Conservation (phyloP, 2,888 invertebrate species). For the Parapristionchus giblindavisi region DNA sequence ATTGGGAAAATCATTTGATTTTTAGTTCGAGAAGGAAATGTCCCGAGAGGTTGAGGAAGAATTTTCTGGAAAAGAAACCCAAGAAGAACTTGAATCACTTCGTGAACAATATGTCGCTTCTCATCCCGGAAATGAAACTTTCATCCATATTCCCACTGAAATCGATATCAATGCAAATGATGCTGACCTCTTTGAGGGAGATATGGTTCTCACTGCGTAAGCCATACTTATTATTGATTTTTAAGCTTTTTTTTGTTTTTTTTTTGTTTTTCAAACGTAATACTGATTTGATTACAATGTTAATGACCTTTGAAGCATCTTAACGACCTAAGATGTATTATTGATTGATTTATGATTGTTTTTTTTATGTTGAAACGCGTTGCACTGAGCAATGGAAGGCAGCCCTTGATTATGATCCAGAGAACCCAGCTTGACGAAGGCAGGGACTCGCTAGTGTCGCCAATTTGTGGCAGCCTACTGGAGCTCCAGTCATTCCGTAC, state of each 20-base stretch:
- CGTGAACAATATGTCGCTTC: background rate
- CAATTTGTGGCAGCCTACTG: conserved; percentile 4
- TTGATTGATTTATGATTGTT: no score
- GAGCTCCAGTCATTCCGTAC: conserved; percentile 16
- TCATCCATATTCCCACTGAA: conserved; percentile 23
- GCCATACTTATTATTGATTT: background rate
- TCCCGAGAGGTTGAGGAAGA: conserved; percentile 22
- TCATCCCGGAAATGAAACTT: conserved; percentile 16
- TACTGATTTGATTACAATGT: no score
- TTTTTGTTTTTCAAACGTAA: background rate
- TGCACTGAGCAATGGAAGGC: conserved; percentile 29
- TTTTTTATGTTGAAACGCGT: no score
- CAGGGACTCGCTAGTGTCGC: conserved; percentile 5
- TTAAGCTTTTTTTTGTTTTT: background rate
- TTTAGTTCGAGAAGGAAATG: conserved; percentile 31
- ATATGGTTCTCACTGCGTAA: conserved; percentile 10
- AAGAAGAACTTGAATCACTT: background rate
- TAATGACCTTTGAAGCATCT: no score
- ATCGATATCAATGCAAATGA: conserved; percentile 16
- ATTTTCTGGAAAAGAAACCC: conserved; percentile 16
- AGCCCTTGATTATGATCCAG: background rate
- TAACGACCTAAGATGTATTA: no score
- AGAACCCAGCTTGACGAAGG: conserved; percentile 7
- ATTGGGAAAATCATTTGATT: no score
- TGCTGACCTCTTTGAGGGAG: conserved; percentile 30